Base-by-base conservation (phyloP, 2,797 vertebrate genomes). In the Megalops cyprinoides region DNA sequence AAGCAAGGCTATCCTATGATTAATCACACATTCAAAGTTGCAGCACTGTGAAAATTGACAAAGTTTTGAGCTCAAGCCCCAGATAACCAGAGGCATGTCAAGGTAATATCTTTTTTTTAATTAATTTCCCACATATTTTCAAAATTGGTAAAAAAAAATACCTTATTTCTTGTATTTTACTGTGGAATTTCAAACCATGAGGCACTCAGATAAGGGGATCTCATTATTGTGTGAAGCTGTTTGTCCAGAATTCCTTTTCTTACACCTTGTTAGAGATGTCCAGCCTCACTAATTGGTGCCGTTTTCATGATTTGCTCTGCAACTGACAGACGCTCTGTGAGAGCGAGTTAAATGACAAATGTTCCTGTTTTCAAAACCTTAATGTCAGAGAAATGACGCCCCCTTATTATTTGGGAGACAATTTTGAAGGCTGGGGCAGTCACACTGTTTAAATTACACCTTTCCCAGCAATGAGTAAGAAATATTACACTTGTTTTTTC, bases 201-300 rank as follows among this genome's bases (percentile, higher is more conserved):
- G 83, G 56, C 90, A 91, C 91, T 94, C 90, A 94, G 93, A 94
- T 92, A 92, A 94, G 93, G 91, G 91, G 86, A 88, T 93, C 93
- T 95, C 93, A 94, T 95, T 95, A 95, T 90, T 90, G 91, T 86
- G 84, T 78, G 88, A 87, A 87, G 89, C 93, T 94, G 94, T 94
- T 94, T 94, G 94, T 94, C 93, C 91, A 93, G 91, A 90, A 92
- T 92, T 90, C 88, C 90, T 93, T 93, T 93, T 91, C 91, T 90
- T 90, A 90, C 93, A 94, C 94, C 94, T 95, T 95, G 94, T 95
- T 95, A 95, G 93, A 94, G 92, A 94, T 92, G 93, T 95, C 94
- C 91, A 89, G 87, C 85, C 90, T 90, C 89, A 91, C 92, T 95
- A 95, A 95, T 95, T 95, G 94, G 94, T 93, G 91, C 91, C 92